These are phyloP conservation scores for Drosophila histrio DNA, from an alignment of 2,888 invertebrate species.

Conservation along the genomic window DNA sequence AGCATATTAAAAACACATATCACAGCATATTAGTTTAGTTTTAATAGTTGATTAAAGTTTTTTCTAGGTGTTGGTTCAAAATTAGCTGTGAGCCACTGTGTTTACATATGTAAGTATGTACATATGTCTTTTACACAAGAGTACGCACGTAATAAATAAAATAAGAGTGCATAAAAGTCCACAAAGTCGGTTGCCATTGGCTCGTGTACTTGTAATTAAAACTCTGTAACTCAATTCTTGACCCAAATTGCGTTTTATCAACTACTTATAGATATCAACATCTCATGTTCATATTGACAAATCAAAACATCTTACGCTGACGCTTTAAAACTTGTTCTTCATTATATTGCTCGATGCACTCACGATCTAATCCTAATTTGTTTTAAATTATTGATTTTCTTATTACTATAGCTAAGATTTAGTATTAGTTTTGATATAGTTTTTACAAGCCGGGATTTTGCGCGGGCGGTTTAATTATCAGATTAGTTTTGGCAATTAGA, in stretches of 20 bases:
- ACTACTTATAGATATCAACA: constrained; percentile 34
- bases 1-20: too few relatives aligned
- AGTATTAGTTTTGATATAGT: not conserved
- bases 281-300: constrained; percentile 15
- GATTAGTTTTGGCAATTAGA: constrained; percentile 15
- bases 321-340: not conserved
- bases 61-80: too few relatives aligned
- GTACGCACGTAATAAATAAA: not conserved
- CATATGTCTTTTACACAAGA: too few relatives aligned
- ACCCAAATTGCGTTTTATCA: constrained; percentile 59
- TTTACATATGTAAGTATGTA: not conserved
- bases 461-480: constrained; percentile 37
- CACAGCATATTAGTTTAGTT: too few relatives aligned
- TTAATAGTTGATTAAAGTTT: too few relatives aligned
- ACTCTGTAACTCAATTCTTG: constrained; percentile 53
- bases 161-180: constrained; percentile 1
- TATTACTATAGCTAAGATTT: not conserved
- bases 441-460: not conserved
- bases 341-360: not conserved
- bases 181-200: not conserved
- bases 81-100: not conserved
- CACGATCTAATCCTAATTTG: not conserved
- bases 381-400: not conserved
- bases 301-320: constrained; percentile 1
- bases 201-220: constrained; percentile 16